A percentile compares a stretch with the other conserved stretches of the same genome.
Conservation (phyloP, 1,140 invertebrate genomes). For the Aphidius ervi region DNA sequence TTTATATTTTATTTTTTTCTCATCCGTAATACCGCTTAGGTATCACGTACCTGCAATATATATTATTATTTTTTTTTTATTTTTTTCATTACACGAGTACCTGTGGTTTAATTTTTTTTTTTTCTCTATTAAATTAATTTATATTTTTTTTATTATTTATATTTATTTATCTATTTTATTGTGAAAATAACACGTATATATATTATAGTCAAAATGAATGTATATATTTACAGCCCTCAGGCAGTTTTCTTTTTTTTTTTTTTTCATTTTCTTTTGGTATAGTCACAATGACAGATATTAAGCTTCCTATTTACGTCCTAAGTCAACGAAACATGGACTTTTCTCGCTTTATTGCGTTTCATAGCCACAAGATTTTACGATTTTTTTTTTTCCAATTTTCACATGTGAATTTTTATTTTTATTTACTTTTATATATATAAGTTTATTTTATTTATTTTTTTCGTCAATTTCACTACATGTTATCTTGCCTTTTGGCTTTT, state of each 20-base stretch:
- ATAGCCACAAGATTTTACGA: background rate
- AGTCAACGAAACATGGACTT: slow-evolving; percentile 30
- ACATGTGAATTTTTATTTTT: slow-evolving; percentile 7
- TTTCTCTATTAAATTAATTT: too few species aligned
- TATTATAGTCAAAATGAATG: too few species aligned
- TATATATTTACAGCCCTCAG: slow-evolving; percentile 2
- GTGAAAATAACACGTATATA: too few species aligned
- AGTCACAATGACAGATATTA: slow-evolving; percentile 34
- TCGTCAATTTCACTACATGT: too few species aligned
- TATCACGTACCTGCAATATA: too few species aligned
- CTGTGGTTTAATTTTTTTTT: too few species aligned
- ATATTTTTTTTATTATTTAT: too few species aligned
- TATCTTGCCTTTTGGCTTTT: slow-evolving; percentile 4
- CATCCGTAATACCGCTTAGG: too few species aligned
- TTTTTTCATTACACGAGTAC: too few species aligned
- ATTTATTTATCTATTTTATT: too few species aligned
- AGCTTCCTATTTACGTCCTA: slow-evolving; percentile 33
- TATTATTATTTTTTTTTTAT: too few species aligned
- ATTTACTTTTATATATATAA: slow-evolving; percentile 5
- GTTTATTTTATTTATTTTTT: background rate
- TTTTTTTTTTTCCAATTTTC: slow-evolving; percentile 12
- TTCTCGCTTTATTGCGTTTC: slow-evolving; percentile 26
- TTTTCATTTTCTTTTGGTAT: slow-evolving; percentile 14
- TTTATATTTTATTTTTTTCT: background rate
- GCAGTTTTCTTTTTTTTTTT: background rate